Evolutionary conservation across 2,113 vertebrate genomes (phyloP).

Genomic region (Amia ocellicauda): DNA sequence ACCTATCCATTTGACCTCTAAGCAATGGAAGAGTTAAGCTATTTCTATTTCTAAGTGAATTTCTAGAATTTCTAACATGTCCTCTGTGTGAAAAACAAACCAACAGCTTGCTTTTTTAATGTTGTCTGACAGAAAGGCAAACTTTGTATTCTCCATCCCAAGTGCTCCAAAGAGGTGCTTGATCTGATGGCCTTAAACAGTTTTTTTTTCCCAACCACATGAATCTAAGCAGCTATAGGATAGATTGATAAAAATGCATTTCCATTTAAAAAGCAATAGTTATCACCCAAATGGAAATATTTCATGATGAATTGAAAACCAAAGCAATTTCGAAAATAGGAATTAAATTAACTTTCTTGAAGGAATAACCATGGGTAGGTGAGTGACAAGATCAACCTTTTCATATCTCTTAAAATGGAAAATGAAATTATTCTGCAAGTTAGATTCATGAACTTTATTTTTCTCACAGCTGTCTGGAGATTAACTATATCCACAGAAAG

Average conservation of each 20-base stretch:
- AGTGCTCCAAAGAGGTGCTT: background rate
- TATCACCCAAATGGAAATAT: background rate
- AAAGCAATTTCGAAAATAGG: background rate
- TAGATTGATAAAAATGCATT: background rate
- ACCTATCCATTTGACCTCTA: too few relatives aligned
- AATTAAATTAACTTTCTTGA: conserved; percentile 5
- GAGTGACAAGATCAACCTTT: background rate
- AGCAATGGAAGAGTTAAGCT: too few relatives aligned
- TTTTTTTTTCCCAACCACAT: too few relatives aligned
- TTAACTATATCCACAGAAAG: conserved; percentile 2
- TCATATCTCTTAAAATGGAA: background rate
- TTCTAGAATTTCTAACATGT: too few relatives aligned
- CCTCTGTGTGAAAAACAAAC: too few relatives aligned
- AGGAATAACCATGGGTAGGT: conserved; percentile 2
- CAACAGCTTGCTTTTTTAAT: too few relatives aligned
- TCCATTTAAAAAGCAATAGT: background rate
- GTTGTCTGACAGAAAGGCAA: background rate
- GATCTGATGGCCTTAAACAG: background rate
- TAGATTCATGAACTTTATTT: background rate
- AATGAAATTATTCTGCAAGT: background rate
- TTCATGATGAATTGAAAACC: background rate
- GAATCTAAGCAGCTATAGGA: too few relatives aligned
- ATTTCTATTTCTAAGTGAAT: too few relatives aligned
- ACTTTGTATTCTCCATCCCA: background rate
- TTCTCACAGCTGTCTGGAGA: conserved; percentile 3